A percentile compares a stretch with the other conserved stretches of the same genome.
Conservation (phyloP, 1,140 invertebrate genomes). For the Colletes gigas region DNA sequence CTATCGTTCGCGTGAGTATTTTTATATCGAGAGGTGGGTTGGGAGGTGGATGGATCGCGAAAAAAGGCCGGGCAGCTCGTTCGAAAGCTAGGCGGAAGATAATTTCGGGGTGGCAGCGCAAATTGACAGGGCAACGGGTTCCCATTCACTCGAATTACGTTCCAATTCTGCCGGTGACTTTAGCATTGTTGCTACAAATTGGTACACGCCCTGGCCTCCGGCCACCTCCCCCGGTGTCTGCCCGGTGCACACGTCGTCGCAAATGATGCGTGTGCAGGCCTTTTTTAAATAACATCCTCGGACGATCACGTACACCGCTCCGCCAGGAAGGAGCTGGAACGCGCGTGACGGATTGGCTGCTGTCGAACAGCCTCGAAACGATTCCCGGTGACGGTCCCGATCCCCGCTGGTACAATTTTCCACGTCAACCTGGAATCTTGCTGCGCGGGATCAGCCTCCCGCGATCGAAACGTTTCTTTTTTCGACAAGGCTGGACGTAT, state of each 20-base stretch:
- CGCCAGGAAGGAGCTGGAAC: not conserved
- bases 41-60: not conserved
- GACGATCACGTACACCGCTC: conserved; percentile 23
- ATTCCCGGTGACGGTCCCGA: too few relatives aligned
- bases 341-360: conserved; percentile 7
- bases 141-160: conserved; percentile 81
- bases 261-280: conserved; percentile 41
- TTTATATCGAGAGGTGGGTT: not conserved
- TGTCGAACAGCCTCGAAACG: not conserved
- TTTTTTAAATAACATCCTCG: conserved; percentile 56
- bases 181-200: conserved; percentile 80
- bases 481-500: too few relatives aligned
- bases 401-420: too few relatives aligned
- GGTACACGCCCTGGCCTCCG: conserved; percentile 77
- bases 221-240: conserved; percentile 33
- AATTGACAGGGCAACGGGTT: conserved; percentile 80
- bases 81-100: conserved; percentile 65
- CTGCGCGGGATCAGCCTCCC: too few relatives aligned
- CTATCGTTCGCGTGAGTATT: conserved; percentile 5
- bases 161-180: conserved; percentile 80
- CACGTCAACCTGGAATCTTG: not conserved
- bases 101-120: conserved; percentile 77
- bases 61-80: conserved; percentile 7
- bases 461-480: too few relatives aligned
- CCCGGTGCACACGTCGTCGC: conserved; percentile 25